Percentiles rank a stretch among this genome's conserved stretches.
Evolutionary conservation across 2,113 vertebrate genomes (phyloP).

Genomic region (Pantherophis guttatus): DNA sequence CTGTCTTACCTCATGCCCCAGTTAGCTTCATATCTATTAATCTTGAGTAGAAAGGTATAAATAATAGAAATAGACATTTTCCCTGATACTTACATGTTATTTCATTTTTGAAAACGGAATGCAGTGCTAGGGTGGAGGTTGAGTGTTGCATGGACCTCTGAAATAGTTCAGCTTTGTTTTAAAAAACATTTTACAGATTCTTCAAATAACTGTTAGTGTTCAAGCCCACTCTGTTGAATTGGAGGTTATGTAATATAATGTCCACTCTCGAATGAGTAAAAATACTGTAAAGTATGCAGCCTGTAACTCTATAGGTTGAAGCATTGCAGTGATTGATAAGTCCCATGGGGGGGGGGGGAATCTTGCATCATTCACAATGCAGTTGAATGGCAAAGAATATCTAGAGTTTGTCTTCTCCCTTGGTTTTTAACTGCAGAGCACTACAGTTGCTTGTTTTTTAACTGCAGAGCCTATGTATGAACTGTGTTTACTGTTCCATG

Average conservation of each 20-base stretch:
- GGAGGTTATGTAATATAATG: not conserved
- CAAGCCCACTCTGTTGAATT: not conserved
- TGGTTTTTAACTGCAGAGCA: not conserved
- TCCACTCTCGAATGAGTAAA: not conserved
- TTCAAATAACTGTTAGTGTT: not conserved
- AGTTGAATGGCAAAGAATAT: not conserved
- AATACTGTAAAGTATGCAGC: not conserved
- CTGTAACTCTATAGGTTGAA: not conserved
- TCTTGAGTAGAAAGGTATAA: not conserved
- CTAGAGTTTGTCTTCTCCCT: not conserved
- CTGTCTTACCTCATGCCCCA: not conserved
- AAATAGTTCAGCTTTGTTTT: not conserved
- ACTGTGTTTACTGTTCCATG: not conserved
- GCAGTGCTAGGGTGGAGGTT: not conserved
- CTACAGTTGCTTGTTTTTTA: too few species aligned
- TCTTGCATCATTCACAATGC: not conserved
- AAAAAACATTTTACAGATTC: not conserved
- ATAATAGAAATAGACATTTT: not conserved
- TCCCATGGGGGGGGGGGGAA: not conserved
- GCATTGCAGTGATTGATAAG: not conserved
- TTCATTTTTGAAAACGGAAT: not conserved
- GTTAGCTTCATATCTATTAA: not conserved
- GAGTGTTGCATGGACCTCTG: not conserved
- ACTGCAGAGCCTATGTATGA: not conserved
- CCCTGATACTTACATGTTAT: not conserved